Conservation (phyloP, 2,113 vertebrate species). For the Casuarius casuarius region DNA sequence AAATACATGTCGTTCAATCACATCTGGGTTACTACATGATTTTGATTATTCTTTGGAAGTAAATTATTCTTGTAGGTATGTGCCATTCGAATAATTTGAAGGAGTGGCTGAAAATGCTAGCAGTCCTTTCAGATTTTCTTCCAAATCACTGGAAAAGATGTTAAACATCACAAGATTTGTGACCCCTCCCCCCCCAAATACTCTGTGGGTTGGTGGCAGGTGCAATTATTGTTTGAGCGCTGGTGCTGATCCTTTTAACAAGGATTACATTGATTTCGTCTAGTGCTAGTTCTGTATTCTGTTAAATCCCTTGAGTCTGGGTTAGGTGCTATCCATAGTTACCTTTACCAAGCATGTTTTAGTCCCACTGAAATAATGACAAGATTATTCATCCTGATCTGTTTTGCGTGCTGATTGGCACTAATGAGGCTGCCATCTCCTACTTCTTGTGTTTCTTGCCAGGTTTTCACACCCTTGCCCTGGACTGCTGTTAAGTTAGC, state of each 20-base stretch:
- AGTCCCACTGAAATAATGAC: background rate
- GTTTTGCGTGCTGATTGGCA: background rate
- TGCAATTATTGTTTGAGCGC: no score
- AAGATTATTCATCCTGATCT: no score
- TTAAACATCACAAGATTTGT: background rate
- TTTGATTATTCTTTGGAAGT: accelerated
- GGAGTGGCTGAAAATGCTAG: background rate
- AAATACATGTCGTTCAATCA: background rate
- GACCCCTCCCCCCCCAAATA: no score
- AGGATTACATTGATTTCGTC: background rate
- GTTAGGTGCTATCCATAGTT: background rate
- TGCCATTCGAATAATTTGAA: background rate
- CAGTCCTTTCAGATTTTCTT: background rate
- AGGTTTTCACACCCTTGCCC: background rate
- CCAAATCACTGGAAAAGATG: background rate
- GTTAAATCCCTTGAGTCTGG: background rate
- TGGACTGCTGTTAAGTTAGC: background rate
- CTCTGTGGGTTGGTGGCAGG: background rate
- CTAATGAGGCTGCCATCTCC: background rate
- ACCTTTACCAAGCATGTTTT: accelerated
- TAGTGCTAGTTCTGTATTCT: accelerated
- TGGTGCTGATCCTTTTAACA: background rate
- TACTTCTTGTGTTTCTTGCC: accelerated
- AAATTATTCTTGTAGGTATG: background rate
- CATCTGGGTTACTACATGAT: background rate